Percentiles rank a stretch among this genome's conserved stretches.
phyloP scores from a whole-genome alignment of 2,113 vertebrate species.

The Cinclus cinclus region DNA sequence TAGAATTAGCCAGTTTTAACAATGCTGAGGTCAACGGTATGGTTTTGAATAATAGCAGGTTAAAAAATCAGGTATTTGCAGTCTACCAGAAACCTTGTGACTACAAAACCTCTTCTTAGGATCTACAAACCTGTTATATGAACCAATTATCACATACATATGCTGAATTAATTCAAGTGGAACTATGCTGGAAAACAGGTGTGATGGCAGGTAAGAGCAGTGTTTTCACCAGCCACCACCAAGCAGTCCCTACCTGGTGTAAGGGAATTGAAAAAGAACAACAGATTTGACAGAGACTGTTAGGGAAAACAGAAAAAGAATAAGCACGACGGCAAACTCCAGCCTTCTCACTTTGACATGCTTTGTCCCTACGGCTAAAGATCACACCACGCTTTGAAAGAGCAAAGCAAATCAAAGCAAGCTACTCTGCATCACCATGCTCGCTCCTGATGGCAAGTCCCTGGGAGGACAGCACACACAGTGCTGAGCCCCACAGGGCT shows the following conservation, averaged over 20 bases:
- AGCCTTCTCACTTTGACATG: not conserved
- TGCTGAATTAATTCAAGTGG: not conserved
- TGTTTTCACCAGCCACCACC: not conserved
- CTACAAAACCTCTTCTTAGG: not conserved
- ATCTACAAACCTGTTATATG: not conserved
- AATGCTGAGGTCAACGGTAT: not conserved
- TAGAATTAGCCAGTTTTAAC: not conserved
- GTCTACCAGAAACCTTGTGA: not conserved
- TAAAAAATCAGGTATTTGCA: not conserved
- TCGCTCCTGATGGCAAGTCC: fast-evolving
- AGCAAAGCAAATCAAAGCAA: not conserved
- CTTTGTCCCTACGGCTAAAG: not conserved
- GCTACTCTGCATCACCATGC: not conserved
- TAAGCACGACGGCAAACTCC: fast-evolving
- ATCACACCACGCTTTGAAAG: not conserved
- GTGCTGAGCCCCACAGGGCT: not conserved
- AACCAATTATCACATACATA: fast-evolving
- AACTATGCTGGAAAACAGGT: not conserved
- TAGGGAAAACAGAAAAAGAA: not conserved
- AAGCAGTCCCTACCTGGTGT: not conserved
- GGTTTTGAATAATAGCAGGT: not conserved
- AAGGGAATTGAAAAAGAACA: not conserved
- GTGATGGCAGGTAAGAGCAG: not conserved
- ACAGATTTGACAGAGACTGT: not conserved
- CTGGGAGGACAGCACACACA: fast-evolving